Evolutionary conservation across 2,888 invertebrate genomes (phyloP), one percentile per base, ranked within the genome.

Genomic region (Cynaeus angustus): DNA sequence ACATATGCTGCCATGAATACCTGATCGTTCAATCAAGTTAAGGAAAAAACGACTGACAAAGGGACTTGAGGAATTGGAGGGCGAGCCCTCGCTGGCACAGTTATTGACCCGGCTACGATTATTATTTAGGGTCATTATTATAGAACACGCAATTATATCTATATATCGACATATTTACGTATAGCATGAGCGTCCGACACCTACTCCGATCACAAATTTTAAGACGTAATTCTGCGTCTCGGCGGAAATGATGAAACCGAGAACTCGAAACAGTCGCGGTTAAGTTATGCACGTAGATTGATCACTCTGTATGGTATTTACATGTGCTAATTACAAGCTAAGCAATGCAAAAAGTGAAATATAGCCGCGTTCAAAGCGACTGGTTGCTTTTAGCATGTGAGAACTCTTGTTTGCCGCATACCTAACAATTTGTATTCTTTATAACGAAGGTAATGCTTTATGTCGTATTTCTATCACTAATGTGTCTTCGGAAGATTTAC

Each of bases 311-410:
- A 70, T 74, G 76, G 73, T 79, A 78, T 80, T 78, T 79, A 80
- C 79, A 79, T 79, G 79, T 75, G 76, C 79, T 79, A 79, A 79
- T 80, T 80, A 80, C 78, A 69, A 66, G 48, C 70, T 59, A 66
- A 70, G 69, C 69, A 65, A 66, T 66, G 65, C 69, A 65, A 66
- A 66, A 70, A 59, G 66, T 70, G 70, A 70, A 53, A 66, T 70
- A 70, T 70, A 66, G 66, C 66, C 66, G 28, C 38, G 61, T 61
- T 48, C 66, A 48, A 14, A 59, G 43, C 48, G 64, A 64, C 66
- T 46, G 58, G 46, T 70, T 64, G 64, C 55, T 65, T 69, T 62
- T 53, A 71, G 67, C 70, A 73, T 71, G 75, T 72, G 73, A 75
- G 75, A 75, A 75, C 70, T 69, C 69, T 68, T 75, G 73, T 75